Base-by-base conservation (phyloP, 2,113 vertebrate genomes). In the Amia ocellicauda region DNA sequence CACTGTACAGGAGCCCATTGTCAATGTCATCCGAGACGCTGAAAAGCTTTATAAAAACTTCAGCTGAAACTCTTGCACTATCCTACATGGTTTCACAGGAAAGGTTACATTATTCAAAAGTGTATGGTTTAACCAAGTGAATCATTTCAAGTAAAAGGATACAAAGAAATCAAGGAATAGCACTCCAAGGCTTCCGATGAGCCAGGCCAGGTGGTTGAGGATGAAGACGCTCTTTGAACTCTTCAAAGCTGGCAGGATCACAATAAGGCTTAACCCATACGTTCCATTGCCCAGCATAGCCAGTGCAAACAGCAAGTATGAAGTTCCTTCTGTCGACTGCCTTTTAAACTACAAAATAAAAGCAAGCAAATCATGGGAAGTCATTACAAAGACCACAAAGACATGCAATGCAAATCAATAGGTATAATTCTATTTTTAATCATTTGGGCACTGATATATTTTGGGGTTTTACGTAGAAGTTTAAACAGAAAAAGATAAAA, bases 151-250 rank as follows among this genome's bases (percentile, higher is more conserved):
- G 43, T 67, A 67, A 74, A 87, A 91, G 78, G 77, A 88, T 83
- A 88, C 80, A 65, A 90, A 82, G 72, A 77, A 47, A 13, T 89
- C 82, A 0, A 87, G 78, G 53, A 92, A 54, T 22, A 86, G 69
- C 62, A 88, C 79, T 50, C 83, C 86, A 56, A 88, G 79, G 70
- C 83, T 90, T 59, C 83, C 84, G 27, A 69, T 71, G 20, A 89
- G 74, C 85, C 88, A 90, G 7, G 85, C 82, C 65, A 90, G 74
- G 66, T 84, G 85, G 66, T 83, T 81, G 47, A 82, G 17, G 53
- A 88, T 80, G 74, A 82, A 87, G 13, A 63, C 54, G 14, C 53
- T 70, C 55, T 8, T 67, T 47, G 71, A 76, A 22, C 71, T 67
- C 47, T 60, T n/a, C 2, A 80, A n/a, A 5, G 77, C 62, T 22